Percentiles rank a stretch among this genome's conserved stretches.
These are phyloP conservation scores for Danio kyathit DNA, from an alignment of 2,797 vertebrate genomes.

Conservation along the genomic window DNA sequence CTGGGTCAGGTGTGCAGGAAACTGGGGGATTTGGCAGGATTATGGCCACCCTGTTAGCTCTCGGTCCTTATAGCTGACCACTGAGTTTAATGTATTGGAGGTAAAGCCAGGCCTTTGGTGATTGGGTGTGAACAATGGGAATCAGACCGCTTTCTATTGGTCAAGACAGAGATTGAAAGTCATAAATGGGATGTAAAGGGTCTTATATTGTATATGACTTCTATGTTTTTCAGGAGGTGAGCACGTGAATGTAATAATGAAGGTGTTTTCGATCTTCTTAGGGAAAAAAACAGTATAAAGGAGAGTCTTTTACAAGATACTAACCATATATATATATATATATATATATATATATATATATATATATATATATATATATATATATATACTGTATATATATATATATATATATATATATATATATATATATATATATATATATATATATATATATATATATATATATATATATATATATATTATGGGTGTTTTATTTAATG, in stretches of 20 bases:
- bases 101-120: constrained; percentile 52
- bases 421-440: too few species aligned
- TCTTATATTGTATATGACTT: not conserved
- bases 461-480: too few species aligned
- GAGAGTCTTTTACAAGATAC: not conserved
- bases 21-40: constrained; percentile 72
- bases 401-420: too few species aligned
- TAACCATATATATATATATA: not conserved
- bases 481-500: not conserved
- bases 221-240: not conserved
- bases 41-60: constrained; percentile 65
- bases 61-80: constrained; percentile 60
- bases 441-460: too few species aligned
- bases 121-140: constrained; percentile 10
- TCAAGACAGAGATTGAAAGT: constrained; percentile 1
- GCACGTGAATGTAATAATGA: not conserved
- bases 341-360: too few species aligned
- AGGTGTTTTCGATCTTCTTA: not conserved
- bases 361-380: too few species aligned
- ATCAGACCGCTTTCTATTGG: not conserved
- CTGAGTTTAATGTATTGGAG: constrained; percentile 56
- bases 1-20: constrained; percentile 72
- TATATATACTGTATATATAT: too few species aligned
- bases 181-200: constrained; percentile 1
- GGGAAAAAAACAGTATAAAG: not conserved